Conservation (phyloP, 1,140 invertebrate species). For the Camponotus vicinus region DNA sequence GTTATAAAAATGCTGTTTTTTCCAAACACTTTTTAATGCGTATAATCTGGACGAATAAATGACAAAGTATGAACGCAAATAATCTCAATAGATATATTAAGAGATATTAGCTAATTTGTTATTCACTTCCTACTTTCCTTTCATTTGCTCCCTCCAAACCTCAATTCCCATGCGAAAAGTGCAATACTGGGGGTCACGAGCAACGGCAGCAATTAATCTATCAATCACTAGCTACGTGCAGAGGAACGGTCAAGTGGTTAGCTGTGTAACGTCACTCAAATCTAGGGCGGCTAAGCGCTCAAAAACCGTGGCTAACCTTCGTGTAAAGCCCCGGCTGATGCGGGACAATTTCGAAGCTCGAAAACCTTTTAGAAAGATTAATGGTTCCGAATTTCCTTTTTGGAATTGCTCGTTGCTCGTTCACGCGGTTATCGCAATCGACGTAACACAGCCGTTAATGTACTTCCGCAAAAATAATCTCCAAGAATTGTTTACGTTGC, state of each 20-base stretch:
- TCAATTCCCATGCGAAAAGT: slow-evolving; percentile 52
- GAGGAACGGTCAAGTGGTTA: slow-evolving; percentile 86
- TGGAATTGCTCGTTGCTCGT: slow-evolving; percentile 46
- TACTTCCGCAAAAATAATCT: slow-evolving; percentile 42
- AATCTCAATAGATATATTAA: not conserved
- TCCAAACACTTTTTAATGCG: not conserved
- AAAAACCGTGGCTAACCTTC: slow-evolving; percentile 83
- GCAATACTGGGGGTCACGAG: slow-evolving; percentile 65
- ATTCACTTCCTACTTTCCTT: slow-evolving; percentile 15
- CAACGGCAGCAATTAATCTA: slow-evolving; percentile 82
- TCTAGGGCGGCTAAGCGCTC: slow-evolving; percentile 79
- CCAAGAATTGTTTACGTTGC: not conserved
- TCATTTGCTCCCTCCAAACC: slow-evolving; percentile 7
- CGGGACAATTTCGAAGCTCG: slow-evolving; percentile 71
- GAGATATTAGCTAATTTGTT: slow-evolving; percentile 48
- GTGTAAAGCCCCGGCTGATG: slow-evolving; percentile 77
- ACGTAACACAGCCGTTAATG: slow-evolving; percentile 48
- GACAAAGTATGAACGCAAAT: slow-evolving; percentile 6
- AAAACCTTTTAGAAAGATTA: slow-evolving; percentile 82
- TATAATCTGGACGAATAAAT: slow-evolving; percentile 6
- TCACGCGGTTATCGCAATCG: slow-evolving; percentile 48
- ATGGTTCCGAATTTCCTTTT: slow-evolving; percentile 72
- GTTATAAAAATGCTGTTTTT: not conserved
- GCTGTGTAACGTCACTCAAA: slow-evolving; percentile 86
- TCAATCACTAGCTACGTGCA: slow-evolving; percentile 82